A percentile compares a stretch with the other conserved stretches of the same genome.
Conservation (phyloP, 2,113 vertebrate genomes). For the Grallaria varia region DNA sequence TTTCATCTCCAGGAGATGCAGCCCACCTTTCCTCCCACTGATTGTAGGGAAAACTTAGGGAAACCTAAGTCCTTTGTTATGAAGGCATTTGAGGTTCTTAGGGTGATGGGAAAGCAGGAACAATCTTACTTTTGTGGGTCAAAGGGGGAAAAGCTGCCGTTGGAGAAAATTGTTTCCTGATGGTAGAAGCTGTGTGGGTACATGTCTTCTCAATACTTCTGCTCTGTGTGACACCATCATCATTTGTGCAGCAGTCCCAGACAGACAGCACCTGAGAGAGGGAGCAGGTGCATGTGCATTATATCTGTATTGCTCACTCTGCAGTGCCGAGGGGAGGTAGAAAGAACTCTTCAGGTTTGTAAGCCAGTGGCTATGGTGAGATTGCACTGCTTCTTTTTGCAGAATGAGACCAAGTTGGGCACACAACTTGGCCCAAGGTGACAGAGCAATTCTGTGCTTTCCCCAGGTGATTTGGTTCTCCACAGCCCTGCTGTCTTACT, state of each 20-base stretch:
- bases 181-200: neutral
- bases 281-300: neutral
- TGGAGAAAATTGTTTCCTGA: neutral
- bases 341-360: neutral
- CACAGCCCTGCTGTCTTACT: neutral
- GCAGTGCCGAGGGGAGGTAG: accelerated
- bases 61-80: neutral
- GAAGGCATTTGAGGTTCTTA: neutral
- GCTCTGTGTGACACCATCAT: neutral
- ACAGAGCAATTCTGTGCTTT: accelerated
- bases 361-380: accelerated
- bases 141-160: neutral
- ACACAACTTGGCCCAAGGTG: neutral
- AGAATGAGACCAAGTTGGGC: neutral
- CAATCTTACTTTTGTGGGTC: neutral
- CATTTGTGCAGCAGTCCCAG: neutral
- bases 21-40: neutral
- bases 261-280: neutral
- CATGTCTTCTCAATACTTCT: neutral
- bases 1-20: neutral
- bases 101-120: neutral
- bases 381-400: neutral
- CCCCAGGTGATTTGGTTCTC: neutral
- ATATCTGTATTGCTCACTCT: neutral
- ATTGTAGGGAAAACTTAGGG: neutral